Conservation (phyloP, 37 sponge, comb jelly and placozoan species). For the Geodia barretti region DNA sequence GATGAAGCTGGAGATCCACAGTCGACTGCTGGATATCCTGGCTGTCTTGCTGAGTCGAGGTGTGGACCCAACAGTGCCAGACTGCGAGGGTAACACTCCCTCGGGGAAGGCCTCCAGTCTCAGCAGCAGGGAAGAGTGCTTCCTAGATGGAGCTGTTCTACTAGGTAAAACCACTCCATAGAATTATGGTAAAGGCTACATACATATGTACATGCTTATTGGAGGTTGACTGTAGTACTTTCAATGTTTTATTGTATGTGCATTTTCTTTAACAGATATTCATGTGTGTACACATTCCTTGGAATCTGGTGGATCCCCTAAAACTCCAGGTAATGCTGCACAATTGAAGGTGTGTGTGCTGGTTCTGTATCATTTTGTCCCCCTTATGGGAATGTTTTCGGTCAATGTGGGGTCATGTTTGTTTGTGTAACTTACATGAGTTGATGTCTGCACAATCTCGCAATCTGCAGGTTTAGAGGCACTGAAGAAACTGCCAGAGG, state of each 20-base stretch:
- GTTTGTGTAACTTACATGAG: too few species aligned
- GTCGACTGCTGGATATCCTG: slow-evolving; percentile 50
- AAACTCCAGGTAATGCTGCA: not conserved
- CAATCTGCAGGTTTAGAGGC: not conserved
- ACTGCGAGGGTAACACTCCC: slow-evolving; percentile 5
- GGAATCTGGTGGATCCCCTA: not conserved
- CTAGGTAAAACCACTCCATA: slow-evolving; percentile 16
- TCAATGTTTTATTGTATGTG: not conserved
- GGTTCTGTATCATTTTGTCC: too few species aligned
- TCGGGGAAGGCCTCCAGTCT: slow-evolving; percentile 19
- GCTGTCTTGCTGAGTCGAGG: not conserved
- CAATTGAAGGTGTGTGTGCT: not conserved
- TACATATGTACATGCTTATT: not conserved
- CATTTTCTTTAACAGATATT: not conserved
- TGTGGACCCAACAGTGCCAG: not conserved
- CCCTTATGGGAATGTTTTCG: too few species aligned
- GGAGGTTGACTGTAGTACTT: not conserved
- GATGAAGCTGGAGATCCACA: not conserved
- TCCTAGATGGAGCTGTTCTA: slow-evolving; percentile 45
- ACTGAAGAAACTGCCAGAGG: not conserved
- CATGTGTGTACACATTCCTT: not conserved
- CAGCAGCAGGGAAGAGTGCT: slow-evolving; percentile 5
- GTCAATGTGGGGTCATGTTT: too few species aligned
- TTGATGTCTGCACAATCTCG: too few species aligned
- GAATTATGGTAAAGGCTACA: not conserved